phyloP scores from a whole-genome alignment of 2,797 vertebrate species.

The Pipistrellus pipistrellus region DNA sequence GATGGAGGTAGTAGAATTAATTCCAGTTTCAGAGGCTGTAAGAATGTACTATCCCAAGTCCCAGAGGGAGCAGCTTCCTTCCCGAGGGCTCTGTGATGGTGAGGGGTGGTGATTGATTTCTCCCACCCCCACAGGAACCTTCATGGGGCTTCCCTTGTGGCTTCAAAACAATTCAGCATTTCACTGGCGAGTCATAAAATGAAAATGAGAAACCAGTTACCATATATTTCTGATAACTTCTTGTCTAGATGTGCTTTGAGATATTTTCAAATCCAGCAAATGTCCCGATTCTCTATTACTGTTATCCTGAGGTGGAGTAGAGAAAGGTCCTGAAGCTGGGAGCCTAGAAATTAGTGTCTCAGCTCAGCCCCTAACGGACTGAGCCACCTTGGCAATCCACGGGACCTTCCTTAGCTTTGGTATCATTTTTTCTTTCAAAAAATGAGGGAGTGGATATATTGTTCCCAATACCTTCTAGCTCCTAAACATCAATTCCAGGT shows the following conservation, averaged over 20 bases:
- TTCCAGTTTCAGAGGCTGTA: not conserved
- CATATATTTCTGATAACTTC: slow-evolving; percentile 41
- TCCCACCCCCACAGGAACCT: not conserved
- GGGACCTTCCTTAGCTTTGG: not conserved
- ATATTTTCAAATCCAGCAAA: slow-evolving; percentile 15
- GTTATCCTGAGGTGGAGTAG: not conserved
- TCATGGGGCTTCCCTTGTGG: not conserved
- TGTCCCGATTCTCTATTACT: not conserved
- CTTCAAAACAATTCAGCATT: slow-evolving; percentile 51
- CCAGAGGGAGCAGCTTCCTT: not conserved
- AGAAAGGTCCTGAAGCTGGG: not conserved
- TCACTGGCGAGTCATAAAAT: slow-evolving; percentile 53
- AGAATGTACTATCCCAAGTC: not conserved
- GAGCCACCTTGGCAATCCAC: not conserved
- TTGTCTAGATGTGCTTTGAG: slow-evolving; percentile 15
- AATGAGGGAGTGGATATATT: not conserved
- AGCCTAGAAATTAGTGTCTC: not conserved
- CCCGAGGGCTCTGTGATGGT: not conserved
- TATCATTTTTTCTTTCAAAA: not conserved
- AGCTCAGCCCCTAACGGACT: not conserved
- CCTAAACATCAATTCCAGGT: not conserved
- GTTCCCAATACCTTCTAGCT: not conserved
- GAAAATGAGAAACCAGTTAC: slow-evolving; percentile 47
- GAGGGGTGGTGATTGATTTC: not conserved
- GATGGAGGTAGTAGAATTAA: not conserved